Evolutionary conservation across 1,140 invertebrate genomes (phyloP).

Genomic region (Tetramorium simillimum): DNA sequence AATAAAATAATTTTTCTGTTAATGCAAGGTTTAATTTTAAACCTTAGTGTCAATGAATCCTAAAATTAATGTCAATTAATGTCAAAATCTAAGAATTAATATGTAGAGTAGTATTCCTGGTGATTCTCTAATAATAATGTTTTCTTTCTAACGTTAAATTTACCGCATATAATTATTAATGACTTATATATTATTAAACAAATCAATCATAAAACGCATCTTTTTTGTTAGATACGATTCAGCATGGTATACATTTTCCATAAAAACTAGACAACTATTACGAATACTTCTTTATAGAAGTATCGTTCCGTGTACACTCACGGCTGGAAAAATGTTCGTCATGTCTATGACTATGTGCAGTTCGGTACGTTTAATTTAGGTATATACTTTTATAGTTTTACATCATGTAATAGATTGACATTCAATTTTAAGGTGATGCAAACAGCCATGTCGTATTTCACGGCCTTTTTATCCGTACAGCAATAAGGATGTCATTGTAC

Average conservation of each 20-base stretch:
- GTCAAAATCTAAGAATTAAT: background rate
- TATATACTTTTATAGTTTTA: background rate
- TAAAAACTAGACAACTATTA: background rate
- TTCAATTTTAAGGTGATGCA: slow-evolving; percentile 43
- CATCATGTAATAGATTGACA: background rate
- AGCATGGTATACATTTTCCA: slow-evolving; percentile 3
- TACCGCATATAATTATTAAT: background rate
- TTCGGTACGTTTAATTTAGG: background rate
- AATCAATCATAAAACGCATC: background rate
- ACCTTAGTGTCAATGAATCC: background rate
- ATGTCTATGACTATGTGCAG: slow-evolving; percentile 15
- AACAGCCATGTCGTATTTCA: slow-evolving; percentile 34
- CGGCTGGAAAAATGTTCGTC: slow-evolving; percentile 13
- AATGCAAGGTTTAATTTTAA: background rate
- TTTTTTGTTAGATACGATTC: slow-evolving; percentile 2
- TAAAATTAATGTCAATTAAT: background rate
- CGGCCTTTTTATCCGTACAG: background rate
- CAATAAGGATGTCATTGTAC: background rate
- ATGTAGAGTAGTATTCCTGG: too few species aligned
- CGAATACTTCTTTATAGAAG: slow-evolving; percentile 27
- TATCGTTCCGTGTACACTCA: background rate
- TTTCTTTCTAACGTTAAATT: too few species aligned
- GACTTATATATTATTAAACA: too few species aligned
- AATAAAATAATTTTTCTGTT: too few species aligned
- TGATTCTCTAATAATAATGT: too few species aligned